These are phyloP conservation scores for Agraylea sexmaculata DNA, from an alignment of 1,140 invertebrate species.

Conservation along the genomic window DNA sequence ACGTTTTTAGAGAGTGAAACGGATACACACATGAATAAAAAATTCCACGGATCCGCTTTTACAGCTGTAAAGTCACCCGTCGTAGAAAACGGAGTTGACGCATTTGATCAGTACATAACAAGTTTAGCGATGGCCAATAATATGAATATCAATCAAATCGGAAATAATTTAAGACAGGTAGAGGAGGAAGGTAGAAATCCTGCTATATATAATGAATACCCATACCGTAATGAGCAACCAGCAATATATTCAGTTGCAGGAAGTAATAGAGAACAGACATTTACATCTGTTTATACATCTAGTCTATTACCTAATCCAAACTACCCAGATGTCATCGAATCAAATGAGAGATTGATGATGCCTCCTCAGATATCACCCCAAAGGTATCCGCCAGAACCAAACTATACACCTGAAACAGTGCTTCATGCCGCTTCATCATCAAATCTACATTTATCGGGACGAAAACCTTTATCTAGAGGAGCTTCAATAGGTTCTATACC, in stretches of 20 bases:
- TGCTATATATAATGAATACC: constrained; percentile 34
- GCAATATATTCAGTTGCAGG: constrained; percentile 65
- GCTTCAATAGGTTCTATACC: constrained; percentile 41
- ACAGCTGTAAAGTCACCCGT: constrained; percentile 35
- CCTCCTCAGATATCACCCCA: constrained; percentile 31
- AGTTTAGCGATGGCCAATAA: constrained; percentile 36
- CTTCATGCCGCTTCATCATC: constrained; percentile 32
- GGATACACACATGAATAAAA: constrained; percentile 24
- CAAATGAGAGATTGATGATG: constrained; percentile 45
- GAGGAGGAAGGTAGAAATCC: constrained; percentile 15
- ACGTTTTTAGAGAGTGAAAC: constrained; percentile 17
- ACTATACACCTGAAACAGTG: constrained; percentile 42
- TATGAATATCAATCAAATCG: constrained; percentile 28
- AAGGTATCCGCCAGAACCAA: constrained; percentile 38
- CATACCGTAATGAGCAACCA: constrained; percentile 49
- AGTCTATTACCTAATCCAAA: constrained; percentile 46
- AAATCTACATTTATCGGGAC: constrained; percentile 28
- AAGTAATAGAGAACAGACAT: constrained; percentile 51
- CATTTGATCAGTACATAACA: constrained; percentile 38
- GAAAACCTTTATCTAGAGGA: constrained; percentile 32
- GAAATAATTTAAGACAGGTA: constrained; percentile 2
- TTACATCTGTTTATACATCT: constrained; percentile 58
- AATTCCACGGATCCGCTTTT: constrained; percentile 35
- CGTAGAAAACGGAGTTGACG: constrained; percentile 26
- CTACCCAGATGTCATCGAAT: constrained; percentile 56